phyloP scores from a whole-genome alignment of 2,113 vertebrate genomes.

The Balaeniceps rex region DNA sequence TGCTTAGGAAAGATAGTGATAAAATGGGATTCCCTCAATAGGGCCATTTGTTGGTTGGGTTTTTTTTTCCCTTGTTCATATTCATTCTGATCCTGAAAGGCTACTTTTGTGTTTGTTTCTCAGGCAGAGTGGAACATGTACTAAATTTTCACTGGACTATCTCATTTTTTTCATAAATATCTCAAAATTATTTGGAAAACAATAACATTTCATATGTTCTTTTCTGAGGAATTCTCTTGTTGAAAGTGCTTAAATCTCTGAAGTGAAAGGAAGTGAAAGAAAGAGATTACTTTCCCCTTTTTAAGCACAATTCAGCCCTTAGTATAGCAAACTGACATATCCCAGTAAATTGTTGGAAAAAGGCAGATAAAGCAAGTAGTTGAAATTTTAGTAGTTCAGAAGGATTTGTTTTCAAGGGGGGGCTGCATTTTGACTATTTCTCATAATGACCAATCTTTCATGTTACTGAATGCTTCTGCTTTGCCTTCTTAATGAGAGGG shows the following conservation, averaged over 20 bases:
- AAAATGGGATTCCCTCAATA: background rate
- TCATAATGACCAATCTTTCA: background rate
- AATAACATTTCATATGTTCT: background rate
- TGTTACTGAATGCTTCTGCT: background rate
- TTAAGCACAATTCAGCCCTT: background rate
- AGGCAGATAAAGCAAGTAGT: background rate
- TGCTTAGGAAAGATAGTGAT: background rate
- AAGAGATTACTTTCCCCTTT: background rate
- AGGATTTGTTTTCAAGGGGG: background rate
- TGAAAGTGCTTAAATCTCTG: background rate
- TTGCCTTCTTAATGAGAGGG: background rate
- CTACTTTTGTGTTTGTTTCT: background rate
- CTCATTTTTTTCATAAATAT: background rate
- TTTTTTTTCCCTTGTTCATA: background rate
- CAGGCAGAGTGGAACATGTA: background rate
- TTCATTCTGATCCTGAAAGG: background rate
- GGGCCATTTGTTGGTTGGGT: background rate
- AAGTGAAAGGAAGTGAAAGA: background rate
- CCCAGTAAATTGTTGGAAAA: background rate
- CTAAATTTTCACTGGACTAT: background rate
- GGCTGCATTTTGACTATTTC: background rate
- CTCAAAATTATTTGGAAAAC: background rate
- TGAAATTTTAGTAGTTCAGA: background rate
- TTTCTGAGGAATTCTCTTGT: background rate
- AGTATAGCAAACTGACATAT: background rate